Percentiles rank a stretch among this genome's conserved stretches.
Evolutionary conservation across 2,797 vertebrate genomes (phyloP).

Genomic region (Vireo griseus): DNA sequence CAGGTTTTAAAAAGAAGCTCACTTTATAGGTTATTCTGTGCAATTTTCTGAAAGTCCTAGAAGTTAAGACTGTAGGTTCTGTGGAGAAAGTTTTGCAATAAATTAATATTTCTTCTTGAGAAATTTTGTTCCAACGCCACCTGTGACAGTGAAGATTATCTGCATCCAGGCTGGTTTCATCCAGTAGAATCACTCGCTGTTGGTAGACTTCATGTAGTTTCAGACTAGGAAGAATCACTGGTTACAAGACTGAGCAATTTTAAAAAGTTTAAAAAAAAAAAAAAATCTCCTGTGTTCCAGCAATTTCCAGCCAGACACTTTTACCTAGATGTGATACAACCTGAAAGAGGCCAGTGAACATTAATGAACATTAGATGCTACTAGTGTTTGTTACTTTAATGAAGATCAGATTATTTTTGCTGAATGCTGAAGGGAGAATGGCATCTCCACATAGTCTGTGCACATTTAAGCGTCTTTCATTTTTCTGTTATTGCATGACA

Average conservation of each 20-base stretch:
- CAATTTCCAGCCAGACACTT: background rate
- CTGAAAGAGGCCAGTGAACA: background rate
- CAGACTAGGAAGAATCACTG: background rate
- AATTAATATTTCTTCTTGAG: background rate
- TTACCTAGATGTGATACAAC: background rate
- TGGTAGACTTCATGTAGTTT: background rate
- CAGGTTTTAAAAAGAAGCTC: background rate
- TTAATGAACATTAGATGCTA: background rate
- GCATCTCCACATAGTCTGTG: background rate
- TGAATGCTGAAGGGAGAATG: background rate
- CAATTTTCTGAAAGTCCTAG: background rate
- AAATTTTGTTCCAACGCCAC: background rate
- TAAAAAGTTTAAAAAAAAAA: background rate
- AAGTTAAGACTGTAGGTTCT: background rate
- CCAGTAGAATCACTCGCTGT: background rate
- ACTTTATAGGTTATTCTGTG: background rate
- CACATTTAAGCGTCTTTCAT: background rate
- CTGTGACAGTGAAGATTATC: background rate
- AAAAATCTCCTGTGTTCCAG: fast-evolving
- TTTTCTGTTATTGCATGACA: background rate
- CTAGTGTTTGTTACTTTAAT: background rate
- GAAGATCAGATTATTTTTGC: background rate
- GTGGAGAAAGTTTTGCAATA: background rate
- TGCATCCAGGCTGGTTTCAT: background rate
- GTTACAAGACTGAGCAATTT: background rate